These are phyloP conservation scores for human (Homo sapiens) DNA, from an alignment of 2,113 vertebrate species.

Conservation along the genomic window GRCh38 chr5:147527001-147527500, in stretches of 20 bases:
- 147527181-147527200: neutral
- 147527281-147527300: neutral
- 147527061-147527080: neutral
- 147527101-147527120: neutral
- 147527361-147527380: neutral
- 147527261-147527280: neutral
- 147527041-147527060: neutral
- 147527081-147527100: neutral
- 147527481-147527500: neutral
- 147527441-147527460: neutral
- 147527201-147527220: neutral
- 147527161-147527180: neutral
- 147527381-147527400: neutral
- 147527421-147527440: neutral
- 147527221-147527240: neutral
- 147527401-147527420: neutral
- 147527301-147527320: neutral
- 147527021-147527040: neutral
- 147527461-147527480: constrained; percentile 30
- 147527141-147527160: neutral
- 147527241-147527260: neutral
- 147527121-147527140: neutral
- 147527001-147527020: neutral
- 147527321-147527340: neutral
- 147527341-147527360: neutral